phyloP scores from a whole-genome alignment of 2,797 vertebrate species.

The Tapirus indicus region DNA sequence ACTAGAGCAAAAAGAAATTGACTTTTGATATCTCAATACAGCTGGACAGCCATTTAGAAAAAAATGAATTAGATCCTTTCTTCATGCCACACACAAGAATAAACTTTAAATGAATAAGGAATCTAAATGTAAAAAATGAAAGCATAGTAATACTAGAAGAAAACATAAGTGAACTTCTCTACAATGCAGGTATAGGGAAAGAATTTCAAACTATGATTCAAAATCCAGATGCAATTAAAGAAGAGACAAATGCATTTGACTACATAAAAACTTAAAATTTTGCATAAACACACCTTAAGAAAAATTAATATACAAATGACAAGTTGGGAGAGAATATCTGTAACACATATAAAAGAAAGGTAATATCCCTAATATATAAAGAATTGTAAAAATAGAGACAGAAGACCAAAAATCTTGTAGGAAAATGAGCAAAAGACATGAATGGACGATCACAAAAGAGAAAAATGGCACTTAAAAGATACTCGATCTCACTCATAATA shows the following conservation, averaged over 20 bases:
- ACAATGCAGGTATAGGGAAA: neutral
- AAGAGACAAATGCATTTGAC: neutral
- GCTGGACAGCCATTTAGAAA: neutral
- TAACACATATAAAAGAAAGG: neutral
- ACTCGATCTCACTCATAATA: neutral
- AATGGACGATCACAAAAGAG: neutral
- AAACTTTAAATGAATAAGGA: neutral
- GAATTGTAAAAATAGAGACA: neutral
- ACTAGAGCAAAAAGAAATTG: neutral
- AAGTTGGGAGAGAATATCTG: neutral
- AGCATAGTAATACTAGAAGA: neutral
- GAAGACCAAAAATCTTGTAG: neutral
- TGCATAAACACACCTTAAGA: neutral
- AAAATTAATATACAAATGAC: neutral
- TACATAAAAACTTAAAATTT: neutral
- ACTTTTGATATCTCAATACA: neutral
- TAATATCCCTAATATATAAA: neutral
- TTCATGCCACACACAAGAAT: neutral
- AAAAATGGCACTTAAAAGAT: neutral
- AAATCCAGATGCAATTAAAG: slow-evolving; percentile 38
- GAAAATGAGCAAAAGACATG: neutral
- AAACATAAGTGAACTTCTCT: neutral
- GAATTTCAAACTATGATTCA: neutral
- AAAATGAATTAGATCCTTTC: neutral
- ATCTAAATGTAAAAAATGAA: slow-evolving; percentile 21